Percentiles rank a stretch among this genome's conserved stretches.
Conservation (phyloP, 1,140 invertebrate genomes). For the Drosophila subobscura region DNA sequence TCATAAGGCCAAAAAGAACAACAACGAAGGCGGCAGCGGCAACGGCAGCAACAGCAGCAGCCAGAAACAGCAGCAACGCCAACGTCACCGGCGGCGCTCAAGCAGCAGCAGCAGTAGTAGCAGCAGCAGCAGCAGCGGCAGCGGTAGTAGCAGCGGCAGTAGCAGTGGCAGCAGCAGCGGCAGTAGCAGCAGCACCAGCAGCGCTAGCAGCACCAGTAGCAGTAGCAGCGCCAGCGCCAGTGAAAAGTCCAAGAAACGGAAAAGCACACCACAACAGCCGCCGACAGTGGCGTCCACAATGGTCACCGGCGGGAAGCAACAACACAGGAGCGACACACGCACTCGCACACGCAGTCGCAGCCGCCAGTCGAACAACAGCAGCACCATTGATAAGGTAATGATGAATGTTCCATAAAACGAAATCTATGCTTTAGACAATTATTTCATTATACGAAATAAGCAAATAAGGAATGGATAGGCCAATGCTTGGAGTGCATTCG, state of each 20-base stretch:
- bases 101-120: conserved; percentile 27
- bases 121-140: conserved; percentile 24
- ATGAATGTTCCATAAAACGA: too few relatives aligned
- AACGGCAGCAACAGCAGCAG: conserved; percentile 11
- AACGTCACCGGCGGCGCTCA: conserved; percentile 38
- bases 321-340: background rate
- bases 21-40: conserved; percentile 34
- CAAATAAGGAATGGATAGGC: too few relatives aligned
- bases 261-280: too few relatives aligned
- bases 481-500: too few relatives aligned
- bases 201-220: conserved; percentile 16
- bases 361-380: conserved; percentile 8
- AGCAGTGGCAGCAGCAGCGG: background rate
- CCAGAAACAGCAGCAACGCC: conserved; percentile 21
- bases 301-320: too few relatives aligned
- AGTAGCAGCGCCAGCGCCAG: conserved; percentile 26
- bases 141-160: conserved; percentile 15
- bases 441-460: too few relatives aligned
- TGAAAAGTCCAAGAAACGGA: conserved; percentile 25
- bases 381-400: conserved; percentile 64
- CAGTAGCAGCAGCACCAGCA: conserved; percentile 15
- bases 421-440: too few relatives aligned
- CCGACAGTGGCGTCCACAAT: too few relatives aligned
- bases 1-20: conserved; percentile 23
- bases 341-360: conserved; percentile 25